Percentiles rank a stretch among this genome's conserved stretches.
Conservation (phyloP, 2,113 vertebrate genomes). For the Ailurus styani region DNA sequence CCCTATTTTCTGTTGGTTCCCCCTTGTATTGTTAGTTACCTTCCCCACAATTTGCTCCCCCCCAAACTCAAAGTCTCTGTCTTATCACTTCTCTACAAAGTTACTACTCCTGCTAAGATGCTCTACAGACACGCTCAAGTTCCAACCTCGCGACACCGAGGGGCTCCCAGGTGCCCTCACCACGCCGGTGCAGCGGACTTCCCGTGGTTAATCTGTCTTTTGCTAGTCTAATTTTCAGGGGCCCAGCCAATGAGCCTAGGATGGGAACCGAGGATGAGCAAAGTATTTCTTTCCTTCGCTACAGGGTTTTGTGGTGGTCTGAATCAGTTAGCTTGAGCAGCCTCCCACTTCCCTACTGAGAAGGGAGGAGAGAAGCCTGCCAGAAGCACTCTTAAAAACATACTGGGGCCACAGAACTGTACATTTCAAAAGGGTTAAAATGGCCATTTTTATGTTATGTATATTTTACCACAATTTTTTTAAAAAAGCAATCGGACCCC, state of each 20-base stretch:
- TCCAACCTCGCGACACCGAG: not conserved
- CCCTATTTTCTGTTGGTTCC: not conserved
- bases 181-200: not conserved
- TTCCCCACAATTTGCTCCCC: not conserved
- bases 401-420: not conserved
- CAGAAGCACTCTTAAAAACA: not conserved
- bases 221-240: not conserved
- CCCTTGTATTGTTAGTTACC: not conserved
- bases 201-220: not conserved
- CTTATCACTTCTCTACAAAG: not conserved
- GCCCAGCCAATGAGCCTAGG: not conserved
- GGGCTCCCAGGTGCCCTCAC: not conserved
- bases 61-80: not conserved
- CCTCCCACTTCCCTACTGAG: not conserved
- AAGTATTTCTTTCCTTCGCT: not conserved
- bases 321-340: not conserved
- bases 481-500: not conserved
- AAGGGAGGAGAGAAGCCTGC: too few species aligned
- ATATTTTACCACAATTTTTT: not conserved
- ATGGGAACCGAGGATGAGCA: not conserved
- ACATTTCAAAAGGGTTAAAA: not conserved
- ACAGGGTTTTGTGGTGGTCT: not conserved
- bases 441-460: not conserved
- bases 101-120: not conserved
- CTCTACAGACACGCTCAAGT: not conserved